Evolutionary conservation across 2,888 invertebrate species (phyloP).

Genomic region (Smittia sp.): DNA sequence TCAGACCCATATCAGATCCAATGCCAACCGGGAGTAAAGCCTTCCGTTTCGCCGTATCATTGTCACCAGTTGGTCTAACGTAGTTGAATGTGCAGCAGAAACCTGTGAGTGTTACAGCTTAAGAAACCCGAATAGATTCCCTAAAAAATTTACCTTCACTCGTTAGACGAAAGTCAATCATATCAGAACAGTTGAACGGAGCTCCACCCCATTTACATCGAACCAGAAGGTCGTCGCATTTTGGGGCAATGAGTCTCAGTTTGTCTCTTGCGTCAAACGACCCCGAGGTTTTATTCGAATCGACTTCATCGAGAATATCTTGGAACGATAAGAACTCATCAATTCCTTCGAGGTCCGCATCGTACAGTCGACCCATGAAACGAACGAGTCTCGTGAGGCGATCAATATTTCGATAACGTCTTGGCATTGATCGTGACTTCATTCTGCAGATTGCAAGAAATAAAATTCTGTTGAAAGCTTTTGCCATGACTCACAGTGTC

Average conservation of each 20-base stretch:
- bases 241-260: conserved; percentile 50
- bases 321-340: conserved; percentile 45
- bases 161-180: conserved; percentile 56
- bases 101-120: neutral
- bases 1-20: conserved; percentile 54
- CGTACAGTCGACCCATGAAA: conserved; percentile 44
- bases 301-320: conserved; percentile 45
- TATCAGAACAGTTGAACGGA: conserved; percentile 50
- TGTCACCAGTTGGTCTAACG: neutral
- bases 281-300: conserved; percentile 45
- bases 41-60: neutral
- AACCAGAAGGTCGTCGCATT: conserved; percentile 56
- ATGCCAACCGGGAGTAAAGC: conserved; percentile 36
- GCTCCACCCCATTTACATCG: conserved; percentile 55
- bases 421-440: neutral
- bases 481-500: conserved; percentile 51
- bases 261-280: conserved; percentile 46
- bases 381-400: conserved; percentile 39
- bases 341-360: conserved; percentile 43
- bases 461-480: neutral
- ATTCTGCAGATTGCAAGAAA: neutral
- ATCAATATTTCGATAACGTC: neutral
- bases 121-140: neutral
- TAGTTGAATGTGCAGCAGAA: conserved; percentile 38
- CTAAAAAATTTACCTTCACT: conserved; percentile 53